Base-by-base conservation (phyloP, 2,888 invertebrate species). In the Plagiodera versicolora region DNA sequence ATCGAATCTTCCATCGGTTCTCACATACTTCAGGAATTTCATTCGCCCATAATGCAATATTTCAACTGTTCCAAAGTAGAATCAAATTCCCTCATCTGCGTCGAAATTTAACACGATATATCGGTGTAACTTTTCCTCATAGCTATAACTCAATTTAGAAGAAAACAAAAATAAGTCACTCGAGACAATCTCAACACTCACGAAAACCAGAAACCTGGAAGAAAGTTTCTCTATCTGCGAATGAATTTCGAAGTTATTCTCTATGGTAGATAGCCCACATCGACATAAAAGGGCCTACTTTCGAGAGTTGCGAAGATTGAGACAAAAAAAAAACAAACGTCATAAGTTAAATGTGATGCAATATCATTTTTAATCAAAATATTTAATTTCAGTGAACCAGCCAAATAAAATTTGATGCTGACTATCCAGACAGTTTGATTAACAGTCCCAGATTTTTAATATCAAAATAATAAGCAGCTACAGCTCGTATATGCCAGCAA, bases 181-280 rank as follows among this genome's bases (percentile, higher is more conserved):
- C 53, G 60, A 65, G 66, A 67, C 64, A 68, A 67, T 69, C 66
- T 66, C 64, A 61, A 63, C 66, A 67, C 61, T 67, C 56, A 35
- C 65, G 71, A 68, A 69, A 68, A 66, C 65, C 59, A 62, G 10
- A 32, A 64, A 63, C 61, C 56, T 61, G 63, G 57, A 60, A 56
- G 58, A 53, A 71, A 71, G 64, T 61, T 71, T 24, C 69, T 44
- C 53, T 24, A 45, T 11, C 44, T 56, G 58, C 52, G 63, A 65
- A 60, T 61, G 68, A 64, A 70, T 69, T 68, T 64, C 66, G 62
- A 69, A 69, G 52, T 39, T 64, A 10, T 58, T 47, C 47, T 30
- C 48, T 28, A 30, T 47, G 32, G 45, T 60, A n/a, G n/a, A n/a
- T 60, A 2, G 47, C 60, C 53, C 50, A 39, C 53, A 14, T 54